Percentiles rank a stretch among this genome's conserved stretches.
Conservation (phyloP, 2,888 invertebrate genomes). For the Automeris io region DNA sequence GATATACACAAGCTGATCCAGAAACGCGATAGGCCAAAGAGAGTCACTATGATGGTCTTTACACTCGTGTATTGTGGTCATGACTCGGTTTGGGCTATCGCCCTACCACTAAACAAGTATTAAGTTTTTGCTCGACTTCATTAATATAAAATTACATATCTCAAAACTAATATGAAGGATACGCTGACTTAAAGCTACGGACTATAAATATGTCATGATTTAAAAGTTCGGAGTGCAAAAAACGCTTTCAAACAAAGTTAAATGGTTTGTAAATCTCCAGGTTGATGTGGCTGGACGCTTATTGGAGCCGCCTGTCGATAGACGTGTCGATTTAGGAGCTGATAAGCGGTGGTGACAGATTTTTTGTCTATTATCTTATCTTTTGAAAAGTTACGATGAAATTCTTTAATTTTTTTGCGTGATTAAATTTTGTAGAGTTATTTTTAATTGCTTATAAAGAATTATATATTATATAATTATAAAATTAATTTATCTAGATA, state of each 20-base stretch:
- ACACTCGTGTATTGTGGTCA: too few relatives aligned
- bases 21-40: too few relatives aligned
- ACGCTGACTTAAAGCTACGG: background rate
- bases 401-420: background rate
- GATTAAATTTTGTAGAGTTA: background rate
- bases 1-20: too few relatives aligned
- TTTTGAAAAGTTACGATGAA: conserved; percentile 1
- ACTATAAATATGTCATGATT: background rate
- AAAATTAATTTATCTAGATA: too few relatives aligned
- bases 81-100: too few relatives aligned
- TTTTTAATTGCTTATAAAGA: too few relatives aligned
- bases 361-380: conserved; percentile 9
- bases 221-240: background rate
- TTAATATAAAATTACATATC: too few relatives aligned
- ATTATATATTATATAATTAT: too few relatives aligned
- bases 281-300: conserved; percentile 31
- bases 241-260: conserved; percentile 9
- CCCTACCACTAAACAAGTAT: too few relatives aligned
- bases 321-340: conserved; percentile 10
- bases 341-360: conserved; percentile 14
- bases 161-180: conserved; percentile 10
- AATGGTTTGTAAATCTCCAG: conserved; percentile 49
- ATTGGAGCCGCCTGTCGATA: conserved; percentile 14
- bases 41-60: too few relatives aligned
- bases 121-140: too few relatives aligned